A percentile compares a stretch with the other conserved stretches of the same genome.
These are phyloP conservation scores for Heliornis fulica DNA, from an alignment of 2,113 vertebrate genomes.

Conservation along the genomic window DNA sequence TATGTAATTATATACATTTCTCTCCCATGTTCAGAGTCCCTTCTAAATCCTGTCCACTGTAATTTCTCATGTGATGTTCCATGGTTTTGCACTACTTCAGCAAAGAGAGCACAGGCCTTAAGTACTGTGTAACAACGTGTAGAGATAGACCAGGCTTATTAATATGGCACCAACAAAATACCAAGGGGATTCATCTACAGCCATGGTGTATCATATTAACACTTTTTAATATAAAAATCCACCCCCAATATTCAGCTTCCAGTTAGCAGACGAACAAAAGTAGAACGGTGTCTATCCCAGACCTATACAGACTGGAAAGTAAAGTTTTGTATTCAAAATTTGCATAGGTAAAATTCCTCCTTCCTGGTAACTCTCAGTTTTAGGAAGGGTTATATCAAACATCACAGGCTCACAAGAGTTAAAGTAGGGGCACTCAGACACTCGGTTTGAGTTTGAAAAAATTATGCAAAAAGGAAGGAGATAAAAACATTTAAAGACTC, in stretches of 20 bases:
- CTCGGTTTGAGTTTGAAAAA: background rate
- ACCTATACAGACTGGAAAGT: background rate
- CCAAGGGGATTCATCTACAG: background rate
- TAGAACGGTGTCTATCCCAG: background rate
- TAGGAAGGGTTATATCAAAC: background rate
- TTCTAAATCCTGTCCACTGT: background rate
- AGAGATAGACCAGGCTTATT: background rate
- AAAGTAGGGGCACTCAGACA: background rate
- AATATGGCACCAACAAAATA: background rate
- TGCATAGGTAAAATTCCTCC: background rate
- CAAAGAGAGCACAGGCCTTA: background rate
- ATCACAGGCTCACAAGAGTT: background rate
- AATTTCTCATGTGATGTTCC: background rate
- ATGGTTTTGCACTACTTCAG: background rate
- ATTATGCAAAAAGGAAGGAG: background rate
- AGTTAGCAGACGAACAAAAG: background rate
- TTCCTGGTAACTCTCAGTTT: background rate
- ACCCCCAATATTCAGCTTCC: background rate
- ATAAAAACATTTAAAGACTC: background rate
- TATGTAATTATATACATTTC: background rate
- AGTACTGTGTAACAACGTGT: background rate
- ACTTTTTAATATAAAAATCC: background rate
- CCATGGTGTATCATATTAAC: background rate
- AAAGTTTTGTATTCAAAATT: background rate
- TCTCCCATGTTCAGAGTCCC: background rate